Evolutionary conservation across 1,140 invertebrate genomes (phyloP).

Genomic region (Apis florea): DNA sequence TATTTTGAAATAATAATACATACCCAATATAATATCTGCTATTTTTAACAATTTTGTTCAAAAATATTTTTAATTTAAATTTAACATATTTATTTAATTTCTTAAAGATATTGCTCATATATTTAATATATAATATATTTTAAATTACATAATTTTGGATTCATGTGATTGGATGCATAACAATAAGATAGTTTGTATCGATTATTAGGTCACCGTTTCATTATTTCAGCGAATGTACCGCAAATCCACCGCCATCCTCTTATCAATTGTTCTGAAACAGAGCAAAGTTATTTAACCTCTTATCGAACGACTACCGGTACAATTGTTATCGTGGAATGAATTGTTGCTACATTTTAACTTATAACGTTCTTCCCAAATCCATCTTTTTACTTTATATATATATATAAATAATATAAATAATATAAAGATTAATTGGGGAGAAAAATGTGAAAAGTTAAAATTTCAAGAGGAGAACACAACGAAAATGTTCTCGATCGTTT

Average conservation of each 20-base stretch:
- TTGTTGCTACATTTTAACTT: not conserved
- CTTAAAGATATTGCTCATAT: not conserved
- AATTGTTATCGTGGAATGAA: slow-evolving; percentile 18
- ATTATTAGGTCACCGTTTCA: slow-evolving; percentile 34
- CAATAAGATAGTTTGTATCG: slow-evolving; percentile 27
- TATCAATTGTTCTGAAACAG: slow-evolving; percentile 22
- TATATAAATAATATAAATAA: too few species aligned
- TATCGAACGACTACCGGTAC: slow-evolving; percentile 42
- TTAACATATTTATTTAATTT: not conserved
- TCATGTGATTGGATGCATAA: not conserved
- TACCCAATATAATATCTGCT: not conserved
- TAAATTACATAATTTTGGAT: not conserved
- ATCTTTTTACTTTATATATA: too few species aligned
- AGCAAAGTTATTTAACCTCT: slow-evolving; percentile 45
- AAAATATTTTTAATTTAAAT: not conserved
- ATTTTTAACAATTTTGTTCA: too few species aligned
- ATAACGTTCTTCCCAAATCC: not conserved
- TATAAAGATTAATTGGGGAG: too few species aligned
- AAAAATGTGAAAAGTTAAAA: not conserved
- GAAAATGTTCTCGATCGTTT: not conserved
- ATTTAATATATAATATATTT: not conserved
- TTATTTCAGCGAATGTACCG: slow-evolving; percentile 11
- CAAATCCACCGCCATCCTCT: slow-evolving; percentile 18
- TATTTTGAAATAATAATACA: not conserved
- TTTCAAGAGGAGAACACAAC: too few species aligned